Base-by-base conservation (phyloP, 1,140 invertebrate genomes). In the Solenopsis invicta region DNA sequence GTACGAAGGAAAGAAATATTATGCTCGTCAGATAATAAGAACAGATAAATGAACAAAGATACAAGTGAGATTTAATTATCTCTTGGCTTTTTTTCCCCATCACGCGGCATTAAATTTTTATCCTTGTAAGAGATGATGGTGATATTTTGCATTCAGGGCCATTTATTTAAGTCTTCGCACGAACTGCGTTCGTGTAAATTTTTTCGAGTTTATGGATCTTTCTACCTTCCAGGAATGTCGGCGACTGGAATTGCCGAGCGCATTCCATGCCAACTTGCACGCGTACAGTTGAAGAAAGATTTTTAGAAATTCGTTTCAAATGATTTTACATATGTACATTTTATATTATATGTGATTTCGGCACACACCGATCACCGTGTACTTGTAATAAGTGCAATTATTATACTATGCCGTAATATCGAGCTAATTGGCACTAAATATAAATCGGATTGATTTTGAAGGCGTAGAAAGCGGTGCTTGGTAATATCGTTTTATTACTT, bases 161-260 rank as follows among this genome's bases (percentile, higher is more conserved):
- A n/a, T 75, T 75, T 75, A 41, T 59, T 59, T n/a, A n/a, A 75
- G 12, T 16, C 34, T 10, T 41, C 13, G 34, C 2, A n/a, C 24
- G n/a, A 45, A 75, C n/a, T 18, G 50, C 2, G 52, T 59, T 59
- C 34, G 18, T 59, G 54, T n/a, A 75, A 50, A 75, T 75, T 75
- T 75, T 59, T 75, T 75, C 72, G 72, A 59, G 34, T 75, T 59
- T 75, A 59, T 75, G 54, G 72, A 75, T 59, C 52, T 75, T 75
- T 41, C 34, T 59, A 75, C 37, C 72, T 75, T 75, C 34, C 29
- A 75, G 13, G 29, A 75, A 75, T 59, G 34, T 59, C 72, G 18
- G 34, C 54, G 54, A 75, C n/a, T 34, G 54, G 54, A 75, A 75
- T 59, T 75, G 21, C 72, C 54, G 54, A 56, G 54, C 21, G 54